Base-by-base conservation (phyloP, 2,113 vertebrate genomes). In the Nansenia antarctica region DNA sequence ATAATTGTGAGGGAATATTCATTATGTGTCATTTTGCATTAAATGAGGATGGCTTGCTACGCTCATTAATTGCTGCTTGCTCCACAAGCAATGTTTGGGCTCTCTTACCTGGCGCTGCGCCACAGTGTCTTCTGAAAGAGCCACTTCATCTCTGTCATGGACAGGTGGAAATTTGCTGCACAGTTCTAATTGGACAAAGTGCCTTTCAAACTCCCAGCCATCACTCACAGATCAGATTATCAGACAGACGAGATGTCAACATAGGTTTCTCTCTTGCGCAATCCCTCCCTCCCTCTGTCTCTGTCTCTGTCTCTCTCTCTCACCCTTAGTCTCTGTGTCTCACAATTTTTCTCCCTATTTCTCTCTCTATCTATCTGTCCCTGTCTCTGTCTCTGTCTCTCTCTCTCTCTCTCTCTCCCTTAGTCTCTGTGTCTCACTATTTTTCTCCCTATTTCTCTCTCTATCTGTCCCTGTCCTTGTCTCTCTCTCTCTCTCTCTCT, bases 181-280 rank as follows among this genome's bases (percentile, higher is more conserved):
- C 92, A 88, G 82, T 94, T 95, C 92, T 96, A 95, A 96, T 95
- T 97, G 95, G 93, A 95, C 94, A 93, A 93, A 95, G 94, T 95
- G 91, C 92, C 93, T 95, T 94, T 94, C 93, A 94, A 90, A 93
- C 86, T 92, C 80, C 0, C 77, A 83, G 78, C 90, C 84, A 75
- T 94, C 94, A 93, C 89, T 81, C 89, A 92, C 82, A 76, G 81
- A 90, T 91, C 90, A 83, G 84, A 93, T 88, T 70, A 91, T 90
- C 76, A 78, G 86, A 74, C 87, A 83, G 78, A 62, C 64, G 85
- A 85, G 89, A 78, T 81, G 83, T 88, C 82, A 87, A 81, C 77
- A 80, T 74, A 69, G 60, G 80, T 71, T 82, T 76, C 52, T 73
- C 78, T 72, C 65, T 67, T 20, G 37, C 58, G 34, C 14, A 9